Percentiles rank a stretch among this genome's conserved stretches.
These are phyloP conservation scores for Chaetodon trifascialis DNA, from an alignment of 2,113 vertebrate species.

Conservation along the genomic window DNA sequence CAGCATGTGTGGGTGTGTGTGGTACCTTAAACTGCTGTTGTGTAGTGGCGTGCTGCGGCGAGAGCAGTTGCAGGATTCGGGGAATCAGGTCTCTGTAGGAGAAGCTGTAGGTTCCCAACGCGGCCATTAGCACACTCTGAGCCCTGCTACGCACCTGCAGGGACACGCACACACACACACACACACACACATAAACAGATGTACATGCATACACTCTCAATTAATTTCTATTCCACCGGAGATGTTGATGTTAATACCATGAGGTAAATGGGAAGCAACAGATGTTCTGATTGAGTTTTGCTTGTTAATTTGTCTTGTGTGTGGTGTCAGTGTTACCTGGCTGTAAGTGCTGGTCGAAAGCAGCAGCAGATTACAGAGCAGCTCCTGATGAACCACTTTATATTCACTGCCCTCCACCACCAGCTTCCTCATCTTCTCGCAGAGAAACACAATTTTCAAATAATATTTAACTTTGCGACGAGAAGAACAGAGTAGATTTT, in stretches of 20 bases:
- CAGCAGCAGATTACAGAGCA: slow-evolving; percentile 93
- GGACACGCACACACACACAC: slow-evolving; percentile 33
- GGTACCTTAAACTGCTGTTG: slow-evolving; percentile 96
- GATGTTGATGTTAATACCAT: slow-evolving; percentile 13
- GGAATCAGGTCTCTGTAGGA: slow-evolving; percentile 96
- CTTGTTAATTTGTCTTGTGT: not conserved
- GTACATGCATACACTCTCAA: not conserved
- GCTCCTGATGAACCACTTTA: slow-evolving; percentile 92
- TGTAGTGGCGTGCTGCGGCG: slow-evolving; percentile 86
- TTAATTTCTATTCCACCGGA: slow-evolving; percentile 13
- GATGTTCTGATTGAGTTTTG: slow-evolving; percentile 31
- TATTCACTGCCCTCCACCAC: slow-evolving; percentile 95
- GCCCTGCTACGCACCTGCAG: slow-evolving; percentile 94
- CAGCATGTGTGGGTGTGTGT: not conserved
- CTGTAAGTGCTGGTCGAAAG: slow-evolving; percentile 97
- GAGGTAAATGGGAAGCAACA: slow-evolving; percentile 29
- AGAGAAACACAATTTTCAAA: slow-evolving; percentile 7
- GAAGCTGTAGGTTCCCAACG: slow-evolving; percentile 95
- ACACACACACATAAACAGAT: not conserved
- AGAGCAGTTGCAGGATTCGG: slow-evolving; percentile 90
- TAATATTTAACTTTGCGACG: not conserved
- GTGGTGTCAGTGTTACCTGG: slow-evolving; percentile 82
- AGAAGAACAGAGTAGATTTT: not conserved
- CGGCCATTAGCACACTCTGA: slow-evolving; percentile 92
- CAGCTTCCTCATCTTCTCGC: slow-evolving; percentile 91